Conservation (phyloP, 2,888 invertebrate genomes). For the Caprella mutica region DNA sequence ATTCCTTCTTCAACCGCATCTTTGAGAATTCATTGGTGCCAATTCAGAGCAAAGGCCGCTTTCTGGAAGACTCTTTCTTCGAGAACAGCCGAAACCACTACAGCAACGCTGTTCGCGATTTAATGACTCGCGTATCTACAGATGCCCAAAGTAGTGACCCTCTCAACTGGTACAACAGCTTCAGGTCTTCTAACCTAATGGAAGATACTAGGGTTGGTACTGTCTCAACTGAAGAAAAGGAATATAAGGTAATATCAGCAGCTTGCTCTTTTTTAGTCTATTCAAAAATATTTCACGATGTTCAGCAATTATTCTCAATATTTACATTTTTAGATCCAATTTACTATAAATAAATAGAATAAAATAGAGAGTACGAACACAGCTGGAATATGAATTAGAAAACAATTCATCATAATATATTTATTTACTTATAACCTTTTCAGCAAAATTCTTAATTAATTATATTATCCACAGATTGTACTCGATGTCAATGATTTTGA, state of each 20-base stretch:
- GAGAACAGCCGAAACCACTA: constrained; percentile 16
- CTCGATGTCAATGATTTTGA: constrained; percentile 28
- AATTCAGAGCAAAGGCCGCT: constrained; percentile 18
- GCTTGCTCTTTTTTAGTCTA: no score
- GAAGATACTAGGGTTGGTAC: constrained; percentile 21
- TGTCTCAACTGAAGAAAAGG: constrained; percentile 17
- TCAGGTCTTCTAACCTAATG: constrained; percentile 9
- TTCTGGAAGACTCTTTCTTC: constrained; percentile 29
- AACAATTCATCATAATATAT: no score
- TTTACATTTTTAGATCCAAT: no score
- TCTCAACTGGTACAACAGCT: constrained; percentile 20
- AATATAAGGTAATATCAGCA: constrained; percentile 26
- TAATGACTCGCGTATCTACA: constrained; percentile 11
- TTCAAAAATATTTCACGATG: no score
- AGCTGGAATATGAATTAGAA: no score
- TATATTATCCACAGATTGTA: constrained; percentile 27
- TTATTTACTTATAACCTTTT: no score
- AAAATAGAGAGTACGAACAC: no score
- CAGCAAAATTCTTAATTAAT: no score
- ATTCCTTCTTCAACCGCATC: background rate
- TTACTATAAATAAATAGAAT: no score
- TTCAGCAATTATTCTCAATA: no score
- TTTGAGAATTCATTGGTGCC: constrained; percentile 11
- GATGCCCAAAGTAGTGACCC: background rate
- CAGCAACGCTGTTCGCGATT: constrained; percentile 15